phyloP scores from a whole-genome alignment of 2,797 vertebrate genomes.

The Enteromius anoplus region DNA sequence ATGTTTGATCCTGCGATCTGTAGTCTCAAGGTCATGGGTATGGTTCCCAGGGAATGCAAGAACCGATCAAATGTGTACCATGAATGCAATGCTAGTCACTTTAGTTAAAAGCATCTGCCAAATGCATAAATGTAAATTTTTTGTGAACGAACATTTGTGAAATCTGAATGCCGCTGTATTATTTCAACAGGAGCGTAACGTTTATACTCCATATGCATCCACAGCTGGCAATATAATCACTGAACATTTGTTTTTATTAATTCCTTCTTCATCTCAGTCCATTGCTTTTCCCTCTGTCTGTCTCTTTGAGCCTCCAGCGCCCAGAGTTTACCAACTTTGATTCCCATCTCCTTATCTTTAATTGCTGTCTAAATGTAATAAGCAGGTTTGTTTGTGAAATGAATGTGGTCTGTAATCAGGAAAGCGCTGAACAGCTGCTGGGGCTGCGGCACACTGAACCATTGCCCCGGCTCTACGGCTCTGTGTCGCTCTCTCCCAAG shows the following conservation, averaged over 20 bases:
- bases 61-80: neutral
- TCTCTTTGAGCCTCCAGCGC: conserved; percentile 56
- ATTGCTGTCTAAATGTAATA: conserved; percentile 82
- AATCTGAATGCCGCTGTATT: neutral
- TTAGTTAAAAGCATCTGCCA: neutral
- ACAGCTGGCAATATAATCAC: conserved; percentile 58
- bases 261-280: conserved; percentile 51
- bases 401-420: conserved; percentile 74
- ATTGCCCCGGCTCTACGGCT: conserved; percentile 74
- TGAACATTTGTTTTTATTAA: conserved; percentile 57
- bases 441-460: conserved; percentile 72
- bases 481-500: conserved; percentile 70
- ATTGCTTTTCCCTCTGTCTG: conserved; percentile 24
- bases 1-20: neutral
- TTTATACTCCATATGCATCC: conserved; percentile 47
- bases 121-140: neutral
- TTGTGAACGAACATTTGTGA: neutral
- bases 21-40: neutral
- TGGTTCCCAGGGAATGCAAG: neutral
- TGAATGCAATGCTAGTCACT: neutral
- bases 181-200: conserved; percentile 42
- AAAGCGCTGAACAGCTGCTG: conserved; percentile 74
- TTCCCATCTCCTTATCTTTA: conserved; percentile 77
- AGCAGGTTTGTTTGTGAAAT: conserved; percentile 77
- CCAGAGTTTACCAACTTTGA: conserved; percentile 73